Base-by-base conservation (phyloP, 2,797 vertebrate genomes). In the Otolemur crassicaudatus region DNA sequence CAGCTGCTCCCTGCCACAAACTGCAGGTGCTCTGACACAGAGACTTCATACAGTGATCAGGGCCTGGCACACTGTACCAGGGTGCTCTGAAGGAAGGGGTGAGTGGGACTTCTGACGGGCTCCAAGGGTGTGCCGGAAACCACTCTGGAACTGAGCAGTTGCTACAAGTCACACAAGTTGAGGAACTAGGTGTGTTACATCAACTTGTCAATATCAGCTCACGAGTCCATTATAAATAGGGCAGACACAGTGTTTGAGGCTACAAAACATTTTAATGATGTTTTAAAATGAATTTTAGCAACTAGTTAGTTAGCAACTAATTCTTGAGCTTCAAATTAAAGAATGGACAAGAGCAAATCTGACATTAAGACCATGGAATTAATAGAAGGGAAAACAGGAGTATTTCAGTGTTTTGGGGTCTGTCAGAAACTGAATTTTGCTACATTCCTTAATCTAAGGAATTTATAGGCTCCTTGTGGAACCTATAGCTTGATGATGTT, bases 231-330 rank as follows among this genome's bases (percentile, higher is more conserved):
- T 49, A 53, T 2, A 49, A 60, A 43, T 11, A 14, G 40, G 23
- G 73, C 1, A 46, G 75, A 75, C 16, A 17, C 1, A 22, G 72
- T 11, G 10, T 69, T 87, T 63, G 20, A 53, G 80, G 58, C 31
- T 79, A 61, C 0, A 34, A 61, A 85, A 58, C 3, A 8, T 93
- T 94, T 87, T 75, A 75, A 58, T 31, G 77, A 67, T 8, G 58
- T 85, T 91, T 94, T 37, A 13, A 81, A 88, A 70, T 46, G 16
- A 61, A 80, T 60, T 88, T 96, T 43, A 91, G 53, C 14, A 90
- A 86, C 3, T 40, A 69, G 29, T 76, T 61, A 69, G 7, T 65
- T 56, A 84, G 29, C 13, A 90, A 65, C 16, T 56, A 73, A 83
- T 67, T 92, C 56, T 60, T 79, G 80, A 89, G 29, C 40, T 67